phyloP scores from a whole-genome alignment of 2,113 vertebrate genomes.

The Catagonus wagneri region DNA sequence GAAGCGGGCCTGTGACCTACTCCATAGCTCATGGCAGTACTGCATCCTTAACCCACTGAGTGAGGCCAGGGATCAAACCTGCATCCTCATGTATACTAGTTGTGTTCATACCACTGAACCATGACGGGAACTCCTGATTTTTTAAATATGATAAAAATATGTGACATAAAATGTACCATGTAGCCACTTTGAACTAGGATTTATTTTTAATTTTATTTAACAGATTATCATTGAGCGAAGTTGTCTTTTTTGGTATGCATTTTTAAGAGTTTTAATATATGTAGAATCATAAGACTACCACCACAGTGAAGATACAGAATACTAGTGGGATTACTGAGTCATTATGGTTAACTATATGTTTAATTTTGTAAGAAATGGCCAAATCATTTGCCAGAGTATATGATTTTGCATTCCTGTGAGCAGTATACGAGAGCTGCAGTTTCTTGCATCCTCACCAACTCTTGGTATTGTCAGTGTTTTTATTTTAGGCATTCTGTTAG shows the following conservation, averaged over 20 bases:
- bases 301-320: neutral
- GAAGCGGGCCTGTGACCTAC: no score
- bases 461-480: neutral
- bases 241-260: neutral
- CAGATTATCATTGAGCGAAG: neutral
- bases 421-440: neutral
- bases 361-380: neutral
- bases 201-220: conserved; percentile 4
- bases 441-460: neutral
- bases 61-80: no score
- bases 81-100: no score
- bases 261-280: neutral
- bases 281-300: neutral
- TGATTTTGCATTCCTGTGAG: neutral
- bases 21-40: no score
- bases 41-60: no score
- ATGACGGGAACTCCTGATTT: neutral
- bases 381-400: neutral
- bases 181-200: neutral
- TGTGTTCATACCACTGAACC: no score
- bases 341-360: neutral
- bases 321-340: neutral
- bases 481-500: neutral
- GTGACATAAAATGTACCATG: conserved; percentile 30
- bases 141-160: neutral